Percentiles rank a stretch among this genome's conserved stretches.
phyloP scores from a whole-genome alignment of 2,888 invertebrate species.

The Tinea pellionella region DNA sequence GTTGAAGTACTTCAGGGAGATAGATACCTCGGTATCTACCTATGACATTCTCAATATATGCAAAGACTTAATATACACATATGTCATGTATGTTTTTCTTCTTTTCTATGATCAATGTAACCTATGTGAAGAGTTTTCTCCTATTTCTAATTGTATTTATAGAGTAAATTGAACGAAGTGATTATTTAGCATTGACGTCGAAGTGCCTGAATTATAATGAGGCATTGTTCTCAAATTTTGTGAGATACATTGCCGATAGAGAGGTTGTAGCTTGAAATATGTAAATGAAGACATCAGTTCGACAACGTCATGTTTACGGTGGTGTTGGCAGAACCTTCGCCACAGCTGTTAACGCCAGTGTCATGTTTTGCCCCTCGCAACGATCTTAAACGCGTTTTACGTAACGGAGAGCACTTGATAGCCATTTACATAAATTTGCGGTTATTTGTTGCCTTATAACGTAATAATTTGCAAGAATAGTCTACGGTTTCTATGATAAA shows the following conservation, averaged over 20 bases:
- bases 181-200: neutral
- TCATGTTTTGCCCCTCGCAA: constrained; percentile 42
- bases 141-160: too few species aligned
- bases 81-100: too few species aligned
- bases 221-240: constrained; percentile 5
- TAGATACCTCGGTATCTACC: too few species aligned
- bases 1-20: too few species aligned
- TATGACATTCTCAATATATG: too few species aligned
- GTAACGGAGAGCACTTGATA: constrained; percentile 49
- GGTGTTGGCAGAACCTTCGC: constrained; percentile 28
- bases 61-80: too few species aligned
- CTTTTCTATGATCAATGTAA: too few species aligned
- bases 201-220: neutral
- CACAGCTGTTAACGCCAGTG: constrained; percentile 51
- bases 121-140: too few species aligned
- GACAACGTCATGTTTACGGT: constrained; percentile 45
- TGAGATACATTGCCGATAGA: neutral
- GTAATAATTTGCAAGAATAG: constrained; percentile 48
- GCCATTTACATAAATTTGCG: constrained; percentile 61
- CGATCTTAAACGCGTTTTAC: constrained; percentile 54
- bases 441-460: constrained; percentile 56
- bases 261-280: constrained; percentile 27
- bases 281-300: constrained; percentile 59
- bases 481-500: constrained; percentile 9
- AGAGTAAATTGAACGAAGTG: too few species aligned